phyloP scores from a whole-genome alignment of 2,113 vertebrate genomes.

The Rallus limicola region DNA sequence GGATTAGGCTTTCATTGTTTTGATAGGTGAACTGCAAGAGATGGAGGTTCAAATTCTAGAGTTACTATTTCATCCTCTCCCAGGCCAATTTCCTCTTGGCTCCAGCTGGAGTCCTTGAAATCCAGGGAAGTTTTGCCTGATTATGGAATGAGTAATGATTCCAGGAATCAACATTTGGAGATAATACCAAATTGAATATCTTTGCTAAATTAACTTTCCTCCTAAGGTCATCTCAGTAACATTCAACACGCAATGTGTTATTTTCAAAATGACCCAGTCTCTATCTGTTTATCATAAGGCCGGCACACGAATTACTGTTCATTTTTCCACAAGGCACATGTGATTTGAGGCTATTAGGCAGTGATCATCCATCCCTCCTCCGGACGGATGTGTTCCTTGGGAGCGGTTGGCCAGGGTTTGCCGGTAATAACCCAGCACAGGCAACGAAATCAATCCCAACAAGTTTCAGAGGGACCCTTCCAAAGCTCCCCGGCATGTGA shows the following conservation, averaged over 20 bases:
- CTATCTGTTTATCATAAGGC: background rate
- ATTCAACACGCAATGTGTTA: background rate
- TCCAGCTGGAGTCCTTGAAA: slow-evolving; percentile 37
- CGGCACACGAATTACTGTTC: background rate
- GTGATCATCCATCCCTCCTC: background rate
- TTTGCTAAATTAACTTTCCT: slow-evolving; percentile 42
- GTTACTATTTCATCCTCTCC: slow-evolving; percentile 37
- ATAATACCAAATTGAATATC: slow-evolving; percentile 36
- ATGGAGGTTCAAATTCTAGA: slow-evolving; percentile 19
- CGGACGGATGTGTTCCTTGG: slow-evolving; percentile 26
- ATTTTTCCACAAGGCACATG: slow-evolving; percentile 13
- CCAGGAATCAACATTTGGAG: slow-evolving; percentile 59
- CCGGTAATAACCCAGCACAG: slow-evolving; percentile 73
- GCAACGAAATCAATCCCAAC: slow-evolving; percentile 80
- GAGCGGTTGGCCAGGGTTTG: slow-evolving; percentile 60
- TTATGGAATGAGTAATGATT: slow-evolving; percentile 54
- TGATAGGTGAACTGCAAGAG: slow-evolving; percentile 22
- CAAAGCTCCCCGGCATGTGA: slow-evolving; percentile 64
- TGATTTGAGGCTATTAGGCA: slow-evolving; percentile 40
- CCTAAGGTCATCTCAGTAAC: slow-evolving; percentile 24
- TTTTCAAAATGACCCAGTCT: background rate
- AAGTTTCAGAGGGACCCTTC: slow-evolving; percentile 79
- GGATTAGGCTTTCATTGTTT: background rate
- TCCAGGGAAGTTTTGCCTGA: slow-evolving; percentile 54
- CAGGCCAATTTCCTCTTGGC: slow-evolving; percentile 54